Evolutionary conservation across 1,140 invertebrate genomes (phyloP).

Genomic region (Samia ricini): DNA sequence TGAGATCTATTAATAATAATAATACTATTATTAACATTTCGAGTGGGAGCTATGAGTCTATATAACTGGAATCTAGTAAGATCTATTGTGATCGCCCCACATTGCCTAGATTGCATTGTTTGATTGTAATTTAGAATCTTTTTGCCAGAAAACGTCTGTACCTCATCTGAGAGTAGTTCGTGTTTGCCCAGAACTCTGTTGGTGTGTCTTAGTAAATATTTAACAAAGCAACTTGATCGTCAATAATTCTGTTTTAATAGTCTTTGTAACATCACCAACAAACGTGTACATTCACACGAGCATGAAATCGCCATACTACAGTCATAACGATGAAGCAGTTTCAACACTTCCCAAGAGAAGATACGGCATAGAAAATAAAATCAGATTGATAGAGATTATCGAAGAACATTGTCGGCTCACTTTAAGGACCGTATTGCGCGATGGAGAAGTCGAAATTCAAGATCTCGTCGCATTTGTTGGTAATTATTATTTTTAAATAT

Average conservation of each 20-base stretch:
- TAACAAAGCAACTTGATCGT: conserved; percentile 39
- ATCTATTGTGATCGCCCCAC: too few relatives aligned
- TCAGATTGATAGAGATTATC: conserved; percentile 51
- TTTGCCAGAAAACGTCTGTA: too few relatives aligned
- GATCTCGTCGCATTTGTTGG: conserved; percentile 71
- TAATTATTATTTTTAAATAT: conserved; percentile 38
- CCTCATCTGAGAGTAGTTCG: too few relatives aligned
- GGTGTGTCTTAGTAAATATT: not conserved
- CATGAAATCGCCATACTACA: conserved; percentile 62
- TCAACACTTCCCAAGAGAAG: conserved; percentile 18
- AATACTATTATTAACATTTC: too few relatives aligned
- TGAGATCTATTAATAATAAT: too few relatives aligned
- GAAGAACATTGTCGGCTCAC: conserved; percentile 56
- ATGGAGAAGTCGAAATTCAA: conserved; percentile 68
- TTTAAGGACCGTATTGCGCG: conserved; percentile 55
- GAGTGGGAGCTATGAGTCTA: too few relatives aligned
- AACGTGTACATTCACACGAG: conserved; percentile 71
- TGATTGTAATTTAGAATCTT: too few relatives aligned
- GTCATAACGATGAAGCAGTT: conserved; percentile 60
- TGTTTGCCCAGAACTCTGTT: not conserved
- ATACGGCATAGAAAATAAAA: conserved; percentile 38
- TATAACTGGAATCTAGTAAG: too few relatives aligned
- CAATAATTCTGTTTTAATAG: conserved; percentile 44
- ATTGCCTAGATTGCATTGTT: too few relatives aligned
- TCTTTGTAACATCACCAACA: conserved; percentile 69